Evolutionary conservation across 1,140 invertebrate genomes (phyloP), one percentile per base, ranked within the genome.

Genomic region (Portunus trituberculatus): DNA sequence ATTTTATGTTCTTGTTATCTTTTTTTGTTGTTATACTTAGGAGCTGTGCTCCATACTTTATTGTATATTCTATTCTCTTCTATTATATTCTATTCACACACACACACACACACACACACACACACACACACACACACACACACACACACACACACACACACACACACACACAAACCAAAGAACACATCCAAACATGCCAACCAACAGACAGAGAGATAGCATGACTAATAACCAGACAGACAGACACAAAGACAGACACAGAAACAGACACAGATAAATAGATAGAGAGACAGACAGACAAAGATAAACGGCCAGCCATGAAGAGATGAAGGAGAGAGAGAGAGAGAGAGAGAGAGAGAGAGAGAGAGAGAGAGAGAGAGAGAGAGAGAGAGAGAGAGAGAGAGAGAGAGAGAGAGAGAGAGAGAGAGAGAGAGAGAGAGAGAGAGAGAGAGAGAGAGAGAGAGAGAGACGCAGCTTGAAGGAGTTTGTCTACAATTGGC

Each of bases 391-490:
- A 28, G 12, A 48, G 89, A 39, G 46, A 91, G 90, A 67, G 46
- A 91, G 89, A 91, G 89, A 59, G 89, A 91, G 48, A 91, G 89
- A 59, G 89, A 59, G 48, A 91, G 89, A 59, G 89, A 59, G 48
- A 91, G 46, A 91, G 45, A 91, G 89, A 91, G 45, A 52, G 46
- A 52, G 46, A 29, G 89, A 91, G 48, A 91, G 89, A 59, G 89
- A 59, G 48, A 91, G 89, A 59, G 89, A 59, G 48, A 91, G 89
- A 59, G 89, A 59, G 48, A 91, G 89, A 48, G 89, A 48, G 28
- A 91, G 89, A 39, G 46, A 91, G 90, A 67, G 46, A 91, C 46
- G 90, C 90, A 91, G 90, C 90, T 59, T 91, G 90, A 91, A 91
- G 90, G 46, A 32, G 90, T 32, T 59, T 31, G 46, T 20, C 59